Evolutionary conservation across 2,797 vertebrate species (phyloP), one percentile per base, ranked within the genome.

Genomic region (Telmatherina bonti): DNA sequence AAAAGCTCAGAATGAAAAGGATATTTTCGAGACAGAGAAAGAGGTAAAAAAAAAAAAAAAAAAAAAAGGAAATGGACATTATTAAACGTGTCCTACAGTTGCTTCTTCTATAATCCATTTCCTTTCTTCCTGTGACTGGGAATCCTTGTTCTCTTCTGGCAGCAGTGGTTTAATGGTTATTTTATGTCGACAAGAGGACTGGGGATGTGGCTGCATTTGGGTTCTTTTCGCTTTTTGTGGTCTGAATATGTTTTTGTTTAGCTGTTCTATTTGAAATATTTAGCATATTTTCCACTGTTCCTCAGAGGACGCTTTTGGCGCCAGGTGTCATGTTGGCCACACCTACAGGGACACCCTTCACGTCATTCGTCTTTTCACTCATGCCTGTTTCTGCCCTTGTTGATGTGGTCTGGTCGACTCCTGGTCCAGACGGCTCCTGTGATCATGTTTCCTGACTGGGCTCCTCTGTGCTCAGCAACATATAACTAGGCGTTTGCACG

Each of bases 61-160:
- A 56, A 54, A 62, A 27, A 49, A 5, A 13, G 58, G 36, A 57
- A 49, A 62, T n/a, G 24, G 51, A 66, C 59, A 41, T 85, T 69
- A 85, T 81, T 83, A 82, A 70, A 81, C 24, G 54, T 85, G 79
- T 73, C 74, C 72, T 76, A 43, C 82, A 76, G 76, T 66, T 8
- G 57, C 77, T 79, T 77, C 74, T 63, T 57, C 65, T 70, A 26
- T 74, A 81, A 74, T 81, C 68, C 51, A 66, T 62, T 74, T 71
- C 53, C 53, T 78, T 64, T 74, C 41, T 56, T 55, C 68, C 36
- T 20, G 60, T 57, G 4, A 70, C 58, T 59, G 78, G 62, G 85
- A 86, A 18, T 41, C 52, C 56, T 49, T 20, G 49, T 43, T 72
- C 27, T 8, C 74, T 47, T 67, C 55, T 75, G 62, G 36, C 36